A percentile compares a stretch with the other conserved stretches of the same genome.
Evolutionary conservation across 2,888 invertebrate species (phyloP).

Genomic region (Agrilus mali): DNA sequence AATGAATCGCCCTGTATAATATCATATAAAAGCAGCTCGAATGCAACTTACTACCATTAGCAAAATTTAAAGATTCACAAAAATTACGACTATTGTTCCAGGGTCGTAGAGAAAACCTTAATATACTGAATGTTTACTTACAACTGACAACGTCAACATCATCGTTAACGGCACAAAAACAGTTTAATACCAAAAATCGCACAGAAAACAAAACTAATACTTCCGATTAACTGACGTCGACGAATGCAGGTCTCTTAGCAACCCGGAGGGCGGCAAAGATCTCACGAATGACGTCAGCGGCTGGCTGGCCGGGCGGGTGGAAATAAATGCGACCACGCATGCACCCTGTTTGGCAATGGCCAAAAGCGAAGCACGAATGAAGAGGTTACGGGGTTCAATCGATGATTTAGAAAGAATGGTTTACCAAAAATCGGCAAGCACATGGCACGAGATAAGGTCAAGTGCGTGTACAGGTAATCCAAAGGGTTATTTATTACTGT

Average conservation of each 20-base stretch:
- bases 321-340: constrained; percentile 6
- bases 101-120: background rate
- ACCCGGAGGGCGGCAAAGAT: constrained; percentile 19
- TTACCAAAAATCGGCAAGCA: too few species aligned
- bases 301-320: constrained; percentile 8
- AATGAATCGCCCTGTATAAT: too few species aligned
- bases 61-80: too few species aligned
- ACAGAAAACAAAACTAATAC: constrained; percentile 6
- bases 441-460: too few species aligned
- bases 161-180: constrained; percentile 13
- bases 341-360: background rate
- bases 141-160: constrained; percentile 26
- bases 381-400: too few species aligned
- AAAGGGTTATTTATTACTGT: too few species aligned
- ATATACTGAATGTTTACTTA: constrained; percentile 15
- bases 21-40: too few species aligned
- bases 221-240: constrained; percentile 14
- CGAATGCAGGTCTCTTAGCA: constrained; percentile 21
- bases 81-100: background rate
- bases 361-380: too few species aligned
- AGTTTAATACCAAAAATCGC: too few species aligned
- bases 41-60: too few species aligned
- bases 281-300: constrained; percentile 18
- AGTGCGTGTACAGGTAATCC: too few species aligned
- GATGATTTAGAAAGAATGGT: too few species aligned